Conservation (phyloP, 2,113 vertebrate genomes). For the Grammomys dolichurus region DNA sequence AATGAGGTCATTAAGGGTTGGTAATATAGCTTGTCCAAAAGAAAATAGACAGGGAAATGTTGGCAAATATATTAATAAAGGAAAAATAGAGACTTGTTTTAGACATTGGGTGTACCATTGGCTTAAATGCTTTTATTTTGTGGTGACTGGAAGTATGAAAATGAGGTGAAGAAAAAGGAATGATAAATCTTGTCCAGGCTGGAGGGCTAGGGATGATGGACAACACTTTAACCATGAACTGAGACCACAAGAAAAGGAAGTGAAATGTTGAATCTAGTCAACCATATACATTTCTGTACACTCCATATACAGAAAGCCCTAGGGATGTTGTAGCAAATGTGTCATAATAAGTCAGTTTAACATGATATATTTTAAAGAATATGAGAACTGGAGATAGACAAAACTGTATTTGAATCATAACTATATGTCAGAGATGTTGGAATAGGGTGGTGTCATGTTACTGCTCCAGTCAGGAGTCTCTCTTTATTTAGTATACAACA, state of each 20-base stretch:
- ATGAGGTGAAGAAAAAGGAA: background rate
- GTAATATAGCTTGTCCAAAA: background rate
- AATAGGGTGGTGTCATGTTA: background rate
- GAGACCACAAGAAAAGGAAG: background rate
- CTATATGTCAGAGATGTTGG: background rate
- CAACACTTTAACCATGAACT: background rate
- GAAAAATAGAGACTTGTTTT: background rate
- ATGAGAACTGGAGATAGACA: background rate
- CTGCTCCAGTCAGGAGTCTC: background rate
- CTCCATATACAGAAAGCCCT: background rate
- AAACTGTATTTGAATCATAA: background rate
- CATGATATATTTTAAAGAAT: background rate
- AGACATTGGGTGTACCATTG: background rate
- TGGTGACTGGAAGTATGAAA: background rate
- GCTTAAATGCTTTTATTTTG: constrained; percentile 28
- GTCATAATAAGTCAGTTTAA: background rate
- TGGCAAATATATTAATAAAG: background rate
- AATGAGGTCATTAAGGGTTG: constrained; percentile 59
- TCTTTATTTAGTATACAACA: background rate
- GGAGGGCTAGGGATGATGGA: background rate
- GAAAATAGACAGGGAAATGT: constrained; percentile 34
- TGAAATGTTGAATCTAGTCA: too few relatives aligned
- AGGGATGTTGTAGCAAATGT: background rate
- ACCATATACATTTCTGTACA: background rate
- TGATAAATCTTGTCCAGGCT: background rate